A percentile compares a stretch with the other conserved stretches of the same genome.
Conservation (phyloP, 2,797 vertebrate genomes). For the Rachycentron canadum region DNA sequence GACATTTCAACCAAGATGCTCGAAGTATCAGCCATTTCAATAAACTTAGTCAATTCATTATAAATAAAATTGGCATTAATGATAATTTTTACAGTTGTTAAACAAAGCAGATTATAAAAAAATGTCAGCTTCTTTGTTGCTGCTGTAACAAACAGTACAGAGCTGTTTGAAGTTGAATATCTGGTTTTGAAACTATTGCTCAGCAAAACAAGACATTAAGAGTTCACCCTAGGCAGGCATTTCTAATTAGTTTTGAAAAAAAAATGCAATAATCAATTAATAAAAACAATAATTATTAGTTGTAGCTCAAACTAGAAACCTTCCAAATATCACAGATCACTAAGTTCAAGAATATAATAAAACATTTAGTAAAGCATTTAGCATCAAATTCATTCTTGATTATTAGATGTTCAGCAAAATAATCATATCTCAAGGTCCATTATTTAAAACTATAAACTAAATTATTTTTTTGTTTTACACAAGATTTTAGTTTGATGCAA, state of each 20-base stretch:
- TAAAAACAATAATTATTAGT: neutral
- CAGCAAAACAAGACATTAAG: too few species aligned
- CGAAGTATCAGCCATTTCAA: neutral
- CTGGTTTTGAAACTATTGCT: too few species aligned
- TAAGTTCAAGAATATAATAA: too few species aligned
- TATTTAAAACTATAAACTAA: too few species aligned
- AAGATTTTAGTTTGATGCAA: too few species aligned
- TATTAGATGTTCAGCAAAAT: neutral
- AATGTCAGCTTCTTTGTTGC: neutral
- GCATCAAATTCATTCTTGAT: neutral
- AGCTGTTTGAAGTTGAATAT: neutral
- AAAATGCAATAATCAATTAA: neutral
- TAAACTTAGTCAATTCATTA: too few species aligned
- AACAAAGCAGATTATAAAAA: neutral
- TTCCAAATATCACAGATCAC: neutral
- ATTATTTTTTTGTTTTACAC: too few species aligned
- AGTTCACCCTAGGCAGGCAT: too few species aligned
- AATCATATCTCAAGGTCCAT: neutral
- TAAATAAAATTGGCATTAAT: too few species aligned
- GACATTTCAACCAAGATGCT: neutral
- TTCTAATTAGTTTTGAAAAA: neutral
- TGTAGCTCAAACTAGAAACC: neutral
- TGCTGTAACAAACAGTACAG: neutral
- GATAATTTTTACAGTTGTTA: neutral
- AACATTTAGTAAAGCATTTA: neutral